A percentile compares a stretch with the other conserved stretches of the same genome.
phyloP scores from a whole-genome alignment of 2,888 invertebrate genomes.

The Sacculina carcini region DNA sequence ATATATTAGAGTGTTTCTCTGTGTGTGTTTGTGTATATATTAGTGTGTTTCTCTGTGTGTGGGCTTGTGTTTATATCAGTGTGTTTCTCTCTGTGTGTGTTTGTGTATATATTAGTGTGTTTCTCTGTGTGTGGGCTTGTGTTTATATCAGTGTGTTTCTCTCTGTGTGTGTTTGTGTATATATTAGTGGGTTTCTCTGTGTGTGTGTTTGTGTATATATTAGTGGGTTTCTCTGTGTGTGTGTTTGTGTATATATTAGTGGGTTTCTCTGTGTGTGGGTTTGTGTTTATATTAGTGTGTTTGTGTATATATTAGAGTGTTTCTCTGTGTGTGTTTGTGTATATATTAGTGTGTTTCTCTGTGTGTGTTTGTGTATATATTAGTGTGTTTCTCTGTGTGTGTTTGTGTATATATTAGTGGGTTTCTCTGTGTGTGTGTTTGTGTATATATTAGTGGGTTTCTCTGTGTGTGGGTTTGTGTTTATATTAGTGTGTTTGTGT shows the following conservation, averaged over 20 bases:
- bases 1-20: not conserved
- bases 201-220: constrained; percentile 9
- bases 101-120: constrained; percentile 9
- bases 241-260: constrained; percentile 4
- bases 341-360: not conserved
- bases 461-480: constrained; percentile 58
- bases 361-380: constrained; percentile 8
- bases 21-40: not conserved
- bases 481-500: not conserved
- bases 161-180: not conserved
- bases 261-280: constrained; percentile 6
- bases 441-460: constrained; percentile 8
- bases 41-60: constrained; percentile 33
- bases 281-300: not conserved
- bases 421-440: not conserved
- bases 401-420: constrained; percentile 2
- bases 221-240: not conserved
- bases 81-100: not conserved
- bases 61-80: not conserved
- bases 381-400: not conserved
- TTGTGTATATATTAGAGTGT: constrained; percentile 33
- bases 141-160: constrained; percentile 11
- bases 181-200: not conserved
- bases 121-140: not conserved
- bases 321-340: not conserved